phyloP scores from a whole-genome alignment of 2,888 invertebrate genomes.

The Amaurobius ferox region DNA sequence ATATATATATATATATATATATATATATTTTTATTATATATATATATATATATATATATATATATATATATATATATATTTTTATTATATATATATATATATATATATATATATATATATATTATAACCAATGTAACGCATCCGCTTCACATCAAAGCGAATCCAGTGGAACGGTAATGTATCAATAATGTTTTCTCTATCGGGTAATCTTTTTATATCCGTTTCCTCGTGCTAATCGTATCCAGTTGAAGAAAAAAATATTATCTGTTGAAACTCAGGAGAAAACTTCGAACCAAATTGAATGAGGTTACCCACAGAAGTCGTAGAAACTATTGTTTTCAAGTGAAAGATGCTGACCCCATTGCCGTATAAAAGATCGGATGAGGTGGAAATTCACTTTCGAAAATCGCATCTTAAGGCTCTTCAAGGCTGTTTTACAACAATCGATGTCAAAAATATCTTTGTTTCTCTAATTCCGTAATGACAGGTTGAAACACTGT shows the following conservation, averaged over 20 bases:
- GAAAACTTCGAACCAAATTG: slow-evolving; percentile 39
- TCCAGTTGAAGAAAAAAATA: slow-evolving; percentile 26
- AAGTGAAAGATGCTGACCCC: slow-evolving; percentile 44
- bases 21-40: too few relatives aligned
- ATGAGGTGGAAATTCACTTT: slow-evolving; percentile 12
- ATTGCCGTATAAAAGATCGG: slow-evolving; percentile 16
- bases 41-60: too few relatives aligned
- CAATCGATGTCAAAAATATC: slow-evolving; percentile 56
- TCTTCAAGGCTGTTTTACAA: slow-evolving; percentile 49
- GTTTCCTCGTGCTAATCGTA: slow-evolving; percentile 53
- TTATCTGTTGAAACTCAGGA: slow-evolving; percentile 43
- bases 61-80: too few relatives aligned
- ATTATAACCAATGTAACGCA: not conserved
- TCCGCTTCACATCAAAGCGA: not conserved
- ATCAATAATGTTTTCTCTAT: slow-evolving; percentile 9
- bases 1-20: too few relatives aligned
- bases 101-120: too few relatives aligned
- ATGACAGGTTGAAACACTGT: not conserved
- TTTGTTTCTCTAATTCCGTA: slow-evolving; percentile 31
- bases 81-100: too few relatives aligned
- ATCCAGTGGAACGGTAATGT: not conserved
- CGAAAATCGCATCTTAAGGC: slow-evolving; percentile 34
- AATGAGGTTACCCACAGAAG: slow-evolving; percentile 49
- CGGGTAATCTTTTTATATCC: slow-evolving; percentile 2
- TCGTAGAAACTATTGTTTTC: slow-evolving; percentile 48